phyloP scores from a whole-genome alignment of 2,888 invertebrate species.

The Philereme transversata region DNA sequence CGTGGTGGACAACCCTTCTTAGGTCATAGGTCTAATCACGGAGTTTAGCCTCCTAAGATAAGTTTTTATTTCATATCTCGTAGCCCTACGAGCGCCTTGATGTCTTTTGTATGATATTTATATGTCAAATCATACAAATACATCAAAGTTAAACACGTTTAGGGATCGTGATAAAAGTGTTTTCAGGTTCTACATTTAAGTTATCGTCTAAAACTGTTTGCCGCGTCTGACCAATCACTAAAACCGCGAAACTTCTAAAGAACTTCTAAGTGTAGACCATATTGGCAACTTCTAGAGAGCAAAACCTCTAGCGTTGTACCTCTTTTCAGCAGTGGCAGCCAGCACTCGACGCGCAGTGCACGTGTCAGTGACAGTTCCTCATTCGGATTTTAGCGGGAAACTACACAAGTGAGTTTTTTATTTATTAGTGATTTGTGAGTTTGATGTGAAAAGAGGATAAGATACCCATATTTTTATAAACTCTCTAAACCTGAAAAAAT shows the following conservation, averaged over 20 bases:
- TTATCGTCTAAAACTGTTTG: constrained; percentile 44
- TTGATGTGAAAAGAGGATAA: not conserved
- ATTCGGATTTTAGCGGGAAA: constrained; percentile 31
- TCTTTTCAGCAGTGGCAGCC: constrained; percentile 48
- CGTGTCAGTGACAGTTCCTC: constrained; percentile 33
- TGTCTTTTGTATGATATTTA: constrained; percentile 9
- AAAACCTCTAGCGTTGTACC: constrained; percentile 48
- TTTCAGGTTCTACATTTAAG: no score
- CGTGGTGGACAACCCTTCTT: no score
- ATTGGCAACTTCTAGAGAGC: constrained; percentile 45
- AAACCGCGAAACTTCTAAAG: constrained; percentile 49
- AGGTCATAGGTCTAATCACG: no score
- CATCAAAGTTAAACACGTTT: no score
- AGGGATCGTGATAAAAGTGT: no score
- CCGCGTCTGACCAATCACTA: constrained; percentile 47
- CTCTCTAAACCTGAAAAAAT: no score
- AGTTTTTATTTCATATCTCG: not conserved
- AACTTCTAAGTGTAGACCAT: constrained; percentile 38
- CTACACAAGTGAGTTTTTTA: constrained; percentile 22
- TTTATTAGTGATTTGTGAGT: not conserved
- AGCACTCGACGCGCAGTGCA: constrained; percentile 45
- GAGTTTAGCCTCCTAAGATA: no score
- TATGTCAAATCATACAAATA: no score
- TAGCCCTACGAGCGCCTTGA: constrained; percentile 10
- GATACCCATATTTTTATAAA: no score